Conservation (phyloP, 2,888 invertebrate genomes). For the Syritta pipiens region DNA sequence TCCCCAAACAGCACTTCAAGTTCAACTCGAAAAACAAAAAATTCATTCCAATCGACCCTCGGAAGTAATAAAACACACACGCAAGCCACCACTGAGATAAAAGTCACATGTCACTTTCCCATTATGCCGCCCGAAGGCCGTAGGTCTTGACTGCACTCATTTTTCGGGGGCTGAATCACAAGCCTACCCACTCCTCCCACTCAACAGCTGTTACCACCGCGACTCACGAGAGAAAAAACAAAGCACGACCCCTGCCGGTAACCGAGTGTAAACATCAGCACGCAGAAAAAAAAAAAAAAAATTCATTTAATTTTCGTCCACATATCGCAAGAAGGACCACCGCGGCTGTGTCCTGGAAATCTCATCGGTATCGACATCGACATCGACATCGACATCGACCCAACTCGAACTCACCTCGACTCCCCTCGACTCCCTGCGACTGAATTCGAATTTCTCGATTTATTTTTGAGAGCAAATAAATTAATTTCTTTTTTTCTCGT, state of each 20-base stretch:
- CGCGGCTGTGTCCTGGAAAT: neutral
- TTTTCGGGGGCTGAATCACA: neutral
- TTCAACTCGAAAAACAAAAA: no score
- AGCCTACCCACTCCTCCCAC: no score
- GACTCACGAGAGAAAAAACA: neutral
- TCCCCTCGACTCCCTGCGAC: neutral
- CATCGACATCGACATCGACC: neutral
- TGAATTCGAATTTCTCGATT: conserved; percentile 1
- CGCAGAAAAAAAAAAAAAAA: no score
- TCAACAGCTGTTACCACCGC: neutral
- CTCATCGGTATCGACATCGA: neutral
- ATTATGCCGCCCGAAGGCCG: conserved; percentile 13
- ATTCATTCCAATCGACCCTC: no score
- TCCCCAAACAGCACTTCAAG: no score
- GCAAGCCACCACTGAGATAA: conserved; percentile 50
- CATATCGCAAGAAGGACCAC: conserved; percentile 25
- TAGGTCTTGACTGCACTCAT: neutral
- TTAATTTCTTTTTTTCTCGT: conserved; percentile 34
- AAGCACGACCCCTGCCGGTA: neutral
- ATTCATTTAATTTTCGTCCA: conserved; percentile 44
- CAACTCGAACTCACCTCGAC: conserved; percentile 17
- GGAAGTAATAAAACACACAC: no score
- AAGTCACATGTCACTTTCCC: conserved; percentile 57
- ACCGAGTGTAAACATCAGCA: conserved; percentile 53
- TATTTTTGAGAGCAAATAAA: conserved; percentile 41